Evolutionary conservation across 2,113 vertebrate genomes (phyloP).

Genomic region (Ahaetulla prasina): DNA sequence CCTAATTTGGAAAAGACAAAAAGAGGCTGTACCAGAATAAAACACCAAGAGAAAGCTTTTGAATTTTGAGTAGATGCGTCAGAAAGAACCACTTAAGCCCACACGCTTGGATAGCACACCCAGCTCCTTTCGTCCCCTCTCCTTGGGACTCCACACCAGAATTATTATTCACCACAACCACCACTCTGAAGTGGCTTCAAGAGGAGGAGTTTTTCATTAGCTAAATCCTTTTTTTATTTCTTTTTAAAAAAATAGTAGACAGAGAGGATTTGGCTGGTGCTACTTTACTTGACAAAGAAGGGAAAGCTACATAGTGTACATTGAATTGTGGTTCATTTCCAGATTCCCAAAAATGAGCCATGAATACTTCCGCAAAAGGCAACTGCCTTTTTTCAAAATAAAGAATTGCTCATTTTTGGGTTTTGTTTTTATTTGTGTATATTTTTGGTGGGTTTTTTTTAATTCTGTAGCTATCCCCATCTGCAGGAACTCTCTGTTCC

Average conservation of each 20-base stretch:
- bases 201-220: not conserved
- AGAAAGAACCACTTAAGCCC: not conserved
- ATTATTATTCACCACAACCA: not conserved
- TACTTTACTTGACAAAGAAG: not conserved
- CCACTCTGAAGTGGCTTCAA: not conserved
- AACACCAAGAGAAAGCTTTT: conserved; percentile 1
- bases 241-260: not conserved
- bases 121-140: not conserved
- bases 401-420: not conserved
- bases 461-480: not conserved
- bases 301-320: not conserved
- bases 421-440: not conserved
- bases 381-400: not conserved
- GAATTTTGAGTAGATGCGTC: not conserved
- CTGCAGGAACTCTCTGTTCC: not conserved
- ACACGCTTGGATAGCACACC: not conserved
- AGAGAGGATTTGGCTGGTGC: not conserved
- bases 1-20: conserved; percentile 59
- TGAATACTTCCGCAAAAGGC: not conserved
- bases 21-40: conserved; percentile 60
- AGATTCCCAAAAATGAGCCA: not conserved
- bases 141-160: not conserved
- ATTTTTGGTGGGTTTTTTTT: not conserved
- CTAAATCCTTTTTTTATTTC: not conserved
- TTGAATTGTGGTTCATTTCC: not conserved